A percentile compares a stretch with the other conserved stretches of the same genome.
Conservation (phyloP, 1,140 invertebrate species). For the Drosophila persimilis region DNA sequence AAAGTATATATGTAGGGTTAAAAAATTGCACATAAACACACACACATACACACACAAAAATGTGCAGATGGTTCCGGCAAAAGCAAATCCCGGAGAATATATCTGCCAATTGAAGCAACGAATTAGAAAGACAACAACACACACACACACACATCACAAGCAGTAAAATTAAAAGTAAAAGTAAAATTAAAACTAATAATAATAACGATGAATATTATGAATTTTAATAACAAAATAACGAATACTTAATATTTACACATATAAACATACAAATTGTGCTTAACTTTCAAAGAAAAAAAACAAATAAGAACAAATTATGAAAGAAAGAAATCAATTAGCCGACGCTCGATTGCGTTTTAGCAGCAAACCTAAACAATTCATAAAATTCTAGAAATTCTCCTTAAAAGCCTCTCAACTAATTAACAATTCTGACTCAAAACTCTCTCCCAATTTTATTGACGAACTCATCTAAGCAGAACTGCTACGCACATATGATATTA, state of each 20-base stretch:
- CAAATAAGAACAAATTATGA: constrained; percentile 31
- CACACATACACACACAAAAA: constrained; percentile 1
- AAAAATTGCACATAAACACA: constrained; percentile 59
- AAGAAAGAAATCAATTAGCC: constrained; percentile 36
- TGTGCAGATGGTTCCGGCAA: constrained; percentile 28
- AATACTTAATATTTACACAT: constrained; percentile 59
- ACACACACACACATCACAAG: constrained; percentile 61
- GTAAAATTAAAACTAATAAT: constrained; percentile 29
- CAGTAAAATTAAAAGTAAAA: constrained; percentile 32
- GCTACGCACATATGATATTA: constrained; percentile 37
- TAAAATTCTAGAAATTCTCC: constrained; percentile 39
- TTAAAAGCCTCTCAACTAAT: constrained; percentile 41
- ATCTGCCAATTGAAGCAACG: constrained; percentile 58
- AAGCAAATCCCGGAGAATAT: constrained; percentile 20
- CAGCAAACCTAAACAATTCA: constrained; percentile 37
- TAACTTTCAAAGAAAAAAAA: constrained; percentile 8
- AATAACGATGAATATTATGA: constrained; percentile 52
- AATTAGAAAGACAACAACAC: constrained; percentile 58
- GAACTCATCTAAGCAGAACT: constrained; percentile 33
- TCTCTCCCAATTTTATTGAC: constrained; percentile 42
- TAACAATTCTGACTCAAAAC: constrained; percentile 38
- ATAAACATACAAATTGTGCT: constrained; percentile 28
- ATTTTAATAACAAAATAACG: constrained; percentile 55
- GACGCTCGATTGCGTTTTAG: constrained; percentile 36
- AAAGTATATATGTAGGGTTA: constrained; percentile 62